These are phyloP conservation scores for Bubo scandiacus DNA, from an alignment of 2,113 vertebrate genomes.

Conservation along the genomic window DNA sequence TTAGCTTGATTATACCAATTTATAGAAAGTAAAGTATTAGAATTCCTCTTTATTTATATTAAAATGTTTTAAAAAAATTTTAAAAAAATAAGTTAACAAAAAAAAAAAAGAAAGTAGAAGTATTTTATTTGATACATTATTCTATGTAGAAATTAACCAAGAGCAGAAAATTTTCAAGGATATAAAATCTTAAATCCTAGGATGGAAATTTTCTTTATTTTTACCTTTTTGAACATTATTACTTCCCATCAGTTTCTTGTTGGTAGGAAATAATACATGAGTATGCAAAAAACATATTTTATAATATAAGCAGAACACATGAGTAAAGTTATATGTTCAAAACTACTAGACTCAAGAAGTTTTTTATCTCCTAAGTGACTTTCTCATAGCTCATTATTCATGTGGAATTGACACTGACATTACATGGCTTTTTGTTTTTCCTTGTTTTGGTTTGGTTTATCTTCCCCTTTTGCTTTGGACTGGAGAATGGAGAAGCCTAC, in stretches of 20 bases:
- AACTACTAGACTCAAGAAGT: not conserved
- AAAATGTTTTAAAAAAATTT: not conserved
- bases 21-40: not conserved
- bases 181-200: not conserved
- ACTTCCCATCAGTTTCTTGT: not conserved
- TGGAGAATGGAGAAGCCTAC: not conserved
- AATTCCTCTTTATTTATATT: not conserved
- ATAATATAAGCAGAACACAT: accelerated
- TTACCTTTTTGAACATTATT: not conserved
- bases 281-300: not conserved
- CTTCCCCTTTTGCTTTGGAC: not conserved
- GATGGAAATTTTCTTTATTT: not conserved
- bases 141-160: not conserved
- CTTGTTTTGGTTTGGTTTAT: not conserved
- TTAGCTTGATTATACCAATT: not conserved
- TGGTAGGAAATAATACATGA: accelerated
- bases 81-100: not conserved
- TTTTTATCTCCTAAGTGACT: not conserved
- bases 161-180: not conserved
- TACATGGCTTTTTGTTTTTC: not conserved
- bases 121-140: not conserved
- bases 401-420: not conserved
- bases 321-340: not conserved
- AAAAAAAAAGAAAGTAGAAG: not conserved
- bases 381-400: not conserved